These are phyloP conservation scores for Agonopterix arenella DNA, from an alignment of 2,888 invertebrate species.

Conservation along the genomic window DNA sequence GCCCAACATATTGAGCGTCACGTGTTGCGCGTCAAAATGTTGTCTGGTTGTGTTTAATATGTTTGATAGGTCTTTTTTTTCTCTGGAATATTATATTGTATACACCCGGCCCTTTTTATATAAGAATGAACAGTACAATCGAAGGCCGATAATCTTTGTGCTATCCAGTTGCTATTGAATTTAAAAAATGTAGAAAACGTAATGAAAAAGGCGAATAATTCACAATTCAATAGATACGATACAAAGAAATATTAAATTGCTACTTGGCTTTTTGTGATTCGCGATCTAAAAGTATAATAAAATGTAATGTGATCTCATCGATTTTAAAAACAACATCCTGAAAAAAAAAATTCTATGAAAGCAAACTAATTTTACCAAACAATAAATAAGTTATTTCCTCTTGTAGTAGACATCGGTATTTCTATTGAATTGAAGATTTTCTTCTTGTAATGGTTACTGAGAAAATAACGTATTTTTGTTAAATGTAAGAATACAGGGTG, in stretches of 20 bases:
- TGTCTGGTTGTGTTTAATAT: too few species aligned
- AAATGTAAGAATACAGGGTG: too few species aligned
- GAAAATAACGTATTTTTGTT: too few species aligned
- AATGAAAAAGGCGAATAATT: conserved; percentile 31
- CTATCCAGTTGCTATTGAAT: conserved; percentile 34
- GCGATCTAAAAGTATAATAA: background rate
- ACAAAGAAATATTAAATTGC: conserved; percentile 19
- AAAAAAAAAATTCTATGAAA: too few species aligned
- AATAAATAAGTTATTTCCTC: too few species aligned
- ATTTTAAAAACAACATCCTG: background rate
- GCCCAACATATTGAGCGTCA: too few species aligned
- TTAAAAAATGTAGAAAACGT: conserved; percentile 29
- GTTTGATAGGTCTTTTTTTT: too few species aligned
- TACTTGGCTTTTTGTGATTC: conserved; percentile 10
- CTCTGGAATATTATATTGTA: background rate
- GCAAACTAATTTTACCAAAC: too few species aligned
- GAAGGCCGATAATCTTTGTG: conserved; percentile 31
- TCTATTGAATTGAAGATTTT: too few species aligned
- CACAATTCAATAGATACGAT: conserved; percentile 32
- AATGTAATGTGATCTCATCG: background rate
- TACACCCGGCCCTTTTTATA: background rate
- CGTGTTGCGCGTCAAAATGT: too few species aligned
- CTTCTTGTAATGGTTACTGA: too few species aligned
- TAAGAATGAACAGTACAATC: conserved; percentile 16
- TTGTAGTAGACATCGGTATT: too few species aligned